These are phyloP conservation scores for Napeogenes sylphis DNA, from an alignment of 2,888 invertebrate genomes.

Conservation along the genomic window DNA sequence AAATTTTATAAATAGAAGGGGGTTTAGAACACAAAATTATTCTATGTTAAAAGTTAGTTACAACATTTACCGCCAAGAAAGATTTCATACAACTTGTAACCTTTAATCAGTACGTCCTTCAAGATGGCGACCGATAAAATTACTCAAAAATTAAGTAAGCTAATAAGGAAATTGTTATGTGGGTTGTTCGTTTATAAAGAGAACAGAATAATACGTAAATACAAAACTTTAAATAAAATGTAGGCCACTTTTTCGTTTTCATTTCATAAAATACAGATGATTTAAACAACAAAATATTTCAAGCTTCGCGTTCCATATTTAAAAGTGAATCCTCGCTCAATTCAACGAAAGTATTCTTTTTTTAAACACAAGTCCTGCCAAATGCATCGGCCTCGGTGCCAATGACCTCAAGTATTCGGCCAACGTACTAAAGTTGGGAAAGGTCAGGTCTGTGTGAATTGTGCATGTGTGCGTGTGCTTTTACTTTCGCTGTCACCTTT, in stretches of 20 bases:
- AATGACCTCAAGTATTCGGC: conserved; percentile 67
- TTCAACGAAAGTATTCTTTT: conserved; percentile 62
- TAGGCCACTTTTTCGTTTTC: not conserved
- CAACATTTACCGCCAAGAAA: not conserved
- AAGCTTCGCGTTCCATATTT: conserved; percentile 26
- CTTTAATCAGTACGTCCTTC: conserved; percentile 4
- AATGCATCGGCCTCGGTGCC: conserved; percentile 67
- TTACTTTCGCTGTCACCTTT: conserved; percentile 59
- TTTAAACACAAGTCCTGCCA: conserved; percentile 59
- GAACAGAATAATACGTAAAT: not conserved
- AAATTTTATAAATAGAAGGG: too few species aligned
- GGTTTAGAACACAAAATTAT: not conserved
- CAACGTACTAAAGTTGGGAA: conserved; percentile 65
- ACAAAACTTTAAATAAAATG: not conserved
- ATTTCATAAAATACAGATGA: conserved; percentile 3
- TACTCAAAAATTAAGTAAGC: conserved; percentile 1
- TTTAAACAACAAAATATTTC: not conserved
- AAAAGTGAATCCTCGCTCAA: conserved; percentile 40
- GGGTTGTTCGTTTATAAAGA: not conserved
- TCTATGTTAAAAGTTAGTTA: not conserved
- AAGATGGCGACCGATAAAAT: conserved; percentile 7
- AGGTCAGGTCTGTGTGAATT: conserved; percentile 64
- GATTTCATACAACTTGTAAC: not conserved
- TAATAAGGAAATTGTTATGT: not conserved
- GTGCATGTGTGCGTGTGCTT: conserved; percentile 50